Percentiles rank a stretch among this genome's conserved stretches.
Evolutionary conservation across 92 coral and sea anemone genomes (phyloP).

Genomic region (Virgularia gustaviana): DNA sequence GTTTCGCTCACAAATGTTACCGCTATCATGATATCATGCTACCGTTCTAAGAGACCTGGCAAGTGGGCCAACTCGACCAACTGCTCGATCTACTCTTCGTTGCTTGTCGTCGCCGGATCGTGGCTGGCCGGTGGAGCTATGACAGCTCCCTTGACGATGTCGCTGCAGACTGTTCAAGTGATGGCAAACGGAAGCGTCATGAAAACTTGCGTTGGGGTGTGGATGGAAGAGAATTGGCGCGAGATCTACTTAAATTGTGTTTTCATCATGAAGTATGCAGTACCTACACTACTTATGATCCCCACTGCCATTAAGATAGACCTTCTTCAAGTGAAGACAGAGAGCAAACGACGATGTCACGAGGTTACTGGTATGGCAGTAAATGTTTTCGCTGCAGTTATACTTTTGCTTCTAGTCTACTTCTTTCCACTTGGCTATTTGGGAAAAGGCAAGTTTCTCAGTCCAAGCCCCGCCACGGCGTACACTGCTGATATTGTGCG

Average conservation of each 20-base stretch:
- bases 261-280: neutral
- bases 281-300: slow-evolving; percentile 6
- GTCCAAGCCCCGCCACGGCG: neutral
- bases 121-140: slow-evolving; percentile 10
- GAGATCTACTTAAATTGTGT: slow-evolving; percentile 13
- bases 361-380: neutral
- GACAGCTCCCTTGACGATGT: slow-evolving; percentile 14
- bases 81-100: neutral
- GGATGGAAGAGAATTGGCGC: neutral
- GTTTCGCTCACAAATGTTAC: slow-evolving; percentile 10
- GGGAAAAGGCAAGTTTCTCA: neutral
- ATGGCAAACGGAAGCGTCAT: neutral
- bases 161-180: neutral
- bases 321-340: neutral
- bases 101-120: slow-evolving; percentile 4
- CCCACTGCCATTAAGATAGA: neutral
- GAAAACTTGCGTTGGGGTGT: neutral
- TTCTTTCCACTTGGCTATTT: slow-evolving; percentile 13
- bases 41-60: neutral
- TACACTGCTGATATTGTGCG: neutral
- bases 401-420: slow-evolving; percentile 9
- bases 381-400: slow-evolving; percentile 1
- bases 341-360: neutral
- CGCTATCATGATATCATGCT: slow-evolving; percentile 1
- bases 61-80: neutral